Evolutionary conservation across 2,888 invertebrate genomes (phyloP), one percentile per base, ranked within the genome.

Genomic region (Cremastinae sp.): DNA sequence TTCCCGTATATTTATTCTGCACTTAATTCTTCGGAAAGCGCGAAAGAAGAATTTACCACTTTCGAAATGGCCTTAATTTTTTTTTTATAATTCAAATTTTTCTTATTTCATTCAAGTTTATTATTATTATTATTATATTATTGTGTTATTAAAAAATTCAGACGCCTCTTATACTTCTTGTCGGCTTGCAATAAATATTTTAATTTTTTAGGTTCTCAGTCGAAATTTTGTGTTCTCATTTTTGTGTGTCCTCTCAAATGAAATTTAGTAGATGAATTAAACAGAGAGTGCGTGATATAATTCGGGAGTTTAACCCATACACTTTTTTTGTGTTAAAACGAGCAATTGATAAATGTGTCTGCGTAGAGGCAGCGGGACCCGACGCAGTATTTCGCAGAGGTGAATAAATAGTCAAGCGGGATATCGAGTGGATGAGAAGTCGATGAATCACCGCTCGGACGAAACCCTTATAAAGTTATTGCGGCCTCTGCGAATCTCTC

Each of bases 341-440:
- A 37, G 41, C 37, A 39, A 20, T 14, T 62, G 62, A 64, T 62
- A 28, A 43, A 20, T 35, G 49, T 12, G 10, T 72, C 37, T 51
- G 56, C 41, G n/a, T 37, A 56, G 71, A 5, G 28, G 28, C 28
- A 28, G 5, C 28, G 28, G n/a, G 16, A 41, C n/a, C 28, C 22
- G 56, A 58, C 58, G 56, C 10, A 28, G 51, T 10, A 41, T 56
- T 28, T 65, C 49, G 22, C 20, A 58, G 58, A 64, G 45, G 58
- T 74, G 37, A 70, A 75, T 70, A 70, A 70, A 75, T 51, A 75
- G 53, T 41, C 49, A 56, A 20, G 53, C 20, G 47, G 74, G 22
- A 47, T 56, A 61, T 41, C 41, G 37, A 61, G 47, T 71, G 53
- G 61, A 66, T 39, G 49, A 37, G 61, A 66, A 39, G 14, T 62